phyloP scores from a whole-genome alignment of 2,797 vertebrate genomes.

The Sus cebifrons region DNA sequence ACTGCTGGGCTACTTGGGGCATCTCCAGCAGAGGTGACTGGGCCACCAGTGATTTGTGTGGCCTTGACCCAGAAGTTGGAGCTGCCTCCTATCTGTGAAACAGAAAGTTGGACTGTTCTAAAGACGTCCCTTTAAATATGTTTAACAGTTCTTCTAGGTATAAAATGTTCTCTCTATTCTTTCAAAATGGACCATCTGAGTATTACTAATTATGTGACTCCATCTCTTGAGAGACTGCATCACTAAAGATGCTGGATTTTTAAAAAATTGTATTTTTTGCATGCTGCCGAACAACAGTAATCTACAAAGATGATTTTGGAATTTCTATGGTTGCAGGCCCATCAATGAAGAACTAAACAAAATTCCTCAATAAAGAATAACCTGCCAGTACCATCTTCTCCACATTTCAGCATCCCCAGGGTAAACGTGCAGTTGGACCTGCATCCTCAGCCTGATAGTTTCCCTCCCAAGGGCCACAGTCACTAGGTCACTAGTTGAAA shows the following conservation, averaged over 20 bases:
- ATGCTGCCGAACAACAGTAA: neutral
- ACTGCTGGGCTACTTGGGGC: neutral
- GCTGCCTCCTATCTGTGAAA: slow-evolving; percentile 9
- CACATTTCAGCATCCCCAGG: neutral
- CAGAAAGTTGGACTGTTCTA: neutral
- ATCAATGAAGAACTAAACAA: slow-evolving; percentile 30
- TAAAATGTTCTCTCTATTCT: slow-evolving; percentile 25
- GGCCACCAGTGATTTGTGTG: neutral
- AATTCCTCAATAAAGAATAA: slow-evolving; percentile 41
- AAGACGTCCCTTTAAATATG: neutral
- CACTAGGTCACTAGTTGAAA: neutral
- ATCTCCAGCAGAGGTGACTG: neutral
- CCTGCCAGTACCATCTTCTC: slow-evolving; percentile 11
- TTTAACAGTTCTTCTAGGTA: neutral
- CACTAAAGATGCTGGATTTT: neutral
- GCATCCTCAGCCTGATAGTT: neutral
- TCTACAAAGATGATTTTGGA: slow-evolving; percentile 3
- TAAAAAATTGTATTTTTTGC: neutral
- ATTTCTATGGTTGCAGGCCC: neutral
- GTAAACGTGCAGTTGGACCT: slow-evolving; percentile 58
- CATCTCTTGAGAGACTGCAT: slow-evolving; percentile 18
- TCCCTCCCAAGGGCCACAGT: slow-evolving; percentile 11
- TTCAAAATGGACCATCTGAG: slow-evolving; percentile 8
- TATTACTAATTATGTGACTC: neutral
- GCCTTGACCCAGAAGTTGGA: neutral